Percentiles rank a stretch among this genome's conserved stretches.
phyloP scores from a whole-genome alignment of 2,888 invertebrate genomes.

The Synergus gifuensis region DNA sequence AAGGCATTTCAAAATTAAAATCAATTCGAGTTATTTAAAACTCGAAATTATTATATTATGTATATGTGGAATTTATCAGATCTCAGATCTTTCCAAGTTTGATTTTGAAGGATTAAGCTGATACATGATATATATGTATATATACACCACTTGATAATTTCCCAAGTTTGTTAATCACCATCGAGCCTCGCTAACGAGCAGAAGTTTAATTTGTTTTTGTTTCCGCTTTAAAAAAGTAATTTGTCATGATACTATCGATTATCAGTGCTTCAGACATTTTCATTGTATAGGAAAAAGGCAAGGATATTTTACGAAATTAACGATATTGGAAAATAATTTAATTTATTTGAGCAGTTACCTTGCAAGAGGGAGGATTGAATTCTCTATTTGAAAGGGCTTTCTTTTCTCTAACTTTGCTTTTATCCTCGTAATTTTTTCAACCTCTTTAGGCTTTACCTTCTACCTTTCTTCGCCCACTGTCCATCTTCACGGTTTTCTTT shows the following conservation, averaged over 20 bases:
- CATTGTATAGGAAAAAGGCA: neutral
- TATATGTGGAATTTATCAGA: neutral
- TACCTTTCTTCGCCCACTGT: too few relatives aligned
- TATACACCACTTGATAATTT: slow-evolving; percentile 3
- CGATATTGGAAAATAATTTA: too few relatives aligned
- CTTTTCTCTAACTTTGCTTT: too few relatives aligned
- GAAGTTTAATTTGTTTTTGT: neutral
- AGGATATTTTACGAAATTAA: neutral
- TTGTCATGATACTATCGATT: neutral
- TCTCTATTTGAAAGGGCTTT: too few relatives aligned
- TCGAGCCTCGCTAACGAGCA: neutral
- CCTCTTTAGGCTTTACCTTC: too few relatives aligned
- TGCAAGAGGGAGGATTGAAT: too few relatives aligned
- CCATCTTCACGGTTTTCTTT: too few relatives aligned
- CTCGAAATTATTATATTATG: too few relatives aligned
- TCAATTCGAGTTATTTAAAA: too few relatives aligned
- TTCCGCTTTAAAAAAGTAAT: neutral
- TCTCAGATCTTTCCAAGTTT: neutral
- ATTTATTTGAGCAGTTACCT: too few relatives aligned
- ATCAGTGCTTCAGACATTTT: neutral
- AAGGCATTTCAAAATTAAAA: too few relatives aligned
- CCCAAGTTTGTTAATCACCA: neutral
- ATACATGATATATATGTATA: neutral
- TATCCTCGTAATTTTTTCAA: too few relatives aligned
- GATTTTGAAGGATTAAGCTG: neutral